Evolutionary conservation across 1,140 invertebrate genomes (phyloP).

Genomic region (Drosophila quadrilineata): DNA sequence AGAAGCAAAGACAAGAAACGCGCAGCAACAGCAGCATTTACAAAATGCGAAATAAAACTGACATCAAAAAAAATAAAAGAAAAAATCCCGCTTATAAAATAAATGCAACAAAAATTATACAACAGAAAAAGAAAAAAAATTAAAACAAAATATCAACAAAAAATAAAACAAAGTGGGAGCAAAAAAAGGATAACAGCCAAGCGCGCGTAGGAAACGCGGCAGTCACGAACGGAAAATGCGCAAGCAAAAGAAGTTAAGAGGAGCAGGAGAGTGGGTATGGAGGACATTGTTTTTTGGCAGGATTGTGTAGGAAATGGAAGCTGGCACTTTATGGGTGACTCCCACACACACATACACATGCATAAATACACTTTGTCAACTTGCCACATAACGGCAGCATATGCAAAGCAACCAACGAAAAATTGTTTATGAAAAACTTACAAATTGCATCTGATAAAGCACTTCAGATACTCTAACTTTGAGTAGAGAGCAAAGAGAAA

Average conservation of each 20-base stretch:
- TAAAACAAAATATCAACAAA: conserved; percentile 23
- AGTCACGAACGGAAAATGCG: conserved; percentile 43
- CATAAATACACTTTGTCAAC: conserved; percentile 1
- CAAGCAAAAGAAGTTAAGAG: conserved; percentile 33
- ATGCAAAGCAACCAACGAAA: conserved; percentile 42
- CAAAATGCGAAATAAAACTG: too few species aligned
- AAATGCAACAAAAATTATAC: not conserved
- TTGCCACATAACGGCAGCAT: conserved; percentile 20
- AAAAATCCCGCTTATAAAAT: too few species aligned
- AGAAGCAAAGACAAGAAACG: conserved; percentile 57
- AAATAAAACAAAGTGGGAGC: too few species aligned
- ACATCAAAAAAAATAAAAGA: too few species aligned
- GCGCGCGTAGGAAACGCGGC: conserved; percentile 52
- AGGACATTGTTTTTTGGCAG: conserved; percentile 9
- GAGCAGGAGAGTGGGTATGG: conserved; percentile 2
- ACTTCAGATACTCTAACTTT: conserved; percentile 23
- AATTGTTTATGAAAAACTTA: conserved; percentile 65
- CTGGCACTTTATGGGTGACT: conserved; percentile 60
- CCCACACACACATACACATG: conserved; percentile 9
- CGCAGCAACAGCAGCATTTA: conserved; percentile 22
- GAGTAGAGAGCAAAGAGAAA: too few species aligned
- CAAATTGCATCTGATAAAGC: not conserved
- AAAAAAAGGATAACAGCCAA: conserved; percentile 52
- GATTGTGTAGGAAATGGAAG: conserved; percentile 13
- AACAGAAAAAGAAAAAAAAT: conserved; percentile 12